Base-by-base conservation (phyloP, 2,113 vertebrate genomes). In the Bettongia penicillata region DNA sequence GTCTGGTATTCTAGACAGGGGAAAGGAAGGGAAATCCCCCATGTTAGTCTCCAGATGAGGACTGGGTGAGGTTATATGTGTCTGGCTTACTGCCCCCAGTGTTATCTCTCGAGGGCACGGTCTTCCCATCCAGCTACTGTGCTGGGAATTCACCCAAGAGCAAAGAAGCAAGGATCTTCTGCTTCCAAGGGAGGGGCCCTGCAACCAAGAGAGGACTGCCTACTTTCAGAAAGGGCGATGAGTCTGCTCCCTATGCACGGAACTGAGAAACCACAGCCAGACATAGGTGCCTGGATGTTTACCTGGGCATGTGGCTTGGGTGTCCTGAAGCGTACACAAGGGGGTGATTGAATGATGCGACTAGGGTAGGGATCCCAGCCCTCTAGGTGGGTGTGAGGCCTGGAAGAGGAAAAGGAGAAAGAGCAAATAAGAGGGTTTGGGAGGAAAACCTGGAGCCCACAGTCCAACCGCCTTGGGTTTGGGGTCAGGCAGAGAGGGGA, bases 121-220 rank as follows among this genome's bases (percentile, higher is more conserved):
- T n/a, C 61, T 77, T 77, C 61, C 43, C 68, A 43, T 84, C 19
- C 68, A 84, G 68, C 68, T 43, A 84, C 68, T 84, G 68, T 84
- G n/a, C 68, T 84, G 68, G 68, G n/a, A 84, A 84, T 84, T 84
- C n/a, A 84, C 68, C 68, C 68, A 84, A 84, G 68, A 84, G 68
- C n/a, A n/a, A 19, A 84, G n/a, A 43, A 22, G n/a, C n/a, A 23
- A 19, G 61, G 19, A 84, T 43, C n/a, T 84, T 43, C 19, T 84
- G 68, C 68, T 84, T 84, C 68, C n/a, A 22, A 84, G 68, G 68
- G 68, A 84, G 68, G n/a, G 19, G 68, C 68, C 68, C 37, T 22
- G n/a, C 19, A 8, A 84, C n/a, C n/a, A 84, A 43, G 19, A 43
- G 22, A 43, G 37, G 6, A 1, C 68, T 43, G 68, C 19, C 5